Base-by-base conservation (phyloP, 2,113 vertebrate genomes). In the Lamprotornis superbus region DNA sequence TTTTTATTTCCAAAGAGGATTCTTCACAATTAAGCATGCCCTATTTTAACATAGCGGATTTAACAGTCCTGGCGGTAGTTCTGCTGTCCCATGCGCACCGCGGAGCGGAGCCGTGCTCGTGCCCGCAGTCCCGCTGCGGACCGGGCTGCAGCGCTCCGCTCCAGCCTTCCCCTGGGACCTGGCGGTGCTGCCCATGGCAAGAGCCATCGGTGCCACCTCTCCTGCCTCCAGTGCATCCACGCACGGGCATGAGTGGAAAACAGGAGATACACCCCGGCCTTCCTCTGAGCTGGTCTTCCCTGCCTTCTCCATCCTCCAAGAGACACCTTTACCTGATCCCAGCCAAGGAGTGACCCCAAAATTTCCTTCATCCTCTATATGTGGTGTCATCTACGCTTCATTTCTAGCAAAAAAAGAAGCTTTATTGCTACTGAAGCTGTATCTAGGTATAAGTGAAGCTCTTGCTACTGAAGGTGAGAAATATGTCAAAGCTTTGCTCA, bases 31-130 rank as follows among this genome's bases (percentile, higher is more conserved):
- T 22, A 56, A 64, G 20, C 35, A 8, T 17, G 35, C 12, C 24
- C 24, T 44, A 0, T 63, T 61, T n/a, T 50, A 18, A 49, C 35
- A 8, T 0, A 47, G 49, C 10, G 5, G 20, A 5, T 3, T 33
- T 3, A 2, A 7, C 35, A 7, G 27, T 33, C 9, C 23, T 12
- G 31, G 37, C 53, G 15, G 37, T 18, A 17, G 44, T 13, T 10
- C 2, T 9, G 61, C 23, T 22, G 50, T 11, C 30, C 1, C 2
- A 1, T 2, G 10, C 2, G 0, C 22, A 0, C 2, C 1, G 59
- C 86, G 12, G 53, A 2, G 24, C 2, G 14, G 19, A 11, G 28
- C 35, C 35, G 16, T 4, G 46, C 46, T 28, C 27, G 14, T 35
- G 24, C 9, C 21, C 44, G 60, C 61, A 17, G 44, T 33, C 63